Percentiles rank a stretch among this genome's conserved stretches.
Evolutionary conservation across 2,888 invertebrate genomes (phyloP).

Genomic region (Synergus itoensis): DNA sequence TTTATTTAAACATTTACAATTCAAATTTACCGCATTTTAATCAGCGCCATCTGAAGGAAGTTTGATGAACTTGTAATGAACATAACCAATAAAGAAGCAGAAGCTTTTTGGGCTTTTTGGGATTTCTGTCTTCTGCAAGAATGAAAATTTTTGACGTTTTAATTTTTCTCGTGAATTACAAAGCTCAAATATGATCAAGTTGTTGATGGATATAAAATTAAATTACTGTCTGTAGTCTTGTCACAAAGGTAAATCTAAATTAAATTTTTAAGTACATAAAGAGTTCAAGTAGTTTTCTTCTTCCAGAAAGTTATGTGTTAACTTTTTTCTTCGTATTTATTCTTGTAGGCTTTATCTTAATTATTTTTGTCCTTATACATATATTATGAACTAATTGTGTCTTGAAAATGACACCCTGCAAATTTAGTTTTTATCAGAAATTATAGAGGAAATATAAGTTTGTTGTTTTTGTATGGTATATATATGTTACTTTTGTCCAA

Average conservation of each 20-base stretch:
- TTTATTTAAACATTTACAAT: too few species aligned
- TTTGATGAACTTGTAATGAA: neutral
- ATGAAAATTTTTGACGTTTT: conserved; percentile 32
- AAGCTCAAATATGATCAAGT: conserved; percentile 11
- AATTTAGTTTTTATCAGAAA: too few species aligned
- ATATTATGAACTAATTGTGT: neutral
- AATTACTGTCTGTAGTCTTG: conserved; percentile 16
- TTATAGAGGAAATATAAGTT: neutral
- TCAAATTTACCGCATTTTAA: too few species aligned
- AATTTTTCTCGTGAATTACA: neutral
- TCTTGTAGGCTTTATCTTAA: neutral
- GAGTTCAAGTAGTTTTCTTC: neutral
- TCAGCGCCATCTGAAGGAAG: neutral
- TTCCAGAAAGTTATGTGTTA: neutral
- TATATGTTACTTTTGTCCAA: neutral
- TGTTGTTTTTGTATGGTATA: neutral
- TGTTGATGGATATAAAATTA: conserved; percentile 12
- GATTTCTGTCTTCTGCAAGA: neutral
- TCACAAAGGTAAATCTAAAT: conserved; percentile 6
- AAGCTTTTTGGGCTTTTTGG: neutral
- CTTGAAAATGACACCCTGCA: neutral
- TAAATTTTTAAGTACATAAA: neutral
- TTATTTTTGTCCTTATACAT: neutral
- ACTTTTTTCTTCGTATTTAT: neutral
- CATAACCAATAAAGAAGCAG: conserved; percentile 29